Percentiles rank a stretch among this genome's conserved stretches.
Conservation (phyloP, 1,140 invertebrate genomes). For the Papilio machaon region DNA sequence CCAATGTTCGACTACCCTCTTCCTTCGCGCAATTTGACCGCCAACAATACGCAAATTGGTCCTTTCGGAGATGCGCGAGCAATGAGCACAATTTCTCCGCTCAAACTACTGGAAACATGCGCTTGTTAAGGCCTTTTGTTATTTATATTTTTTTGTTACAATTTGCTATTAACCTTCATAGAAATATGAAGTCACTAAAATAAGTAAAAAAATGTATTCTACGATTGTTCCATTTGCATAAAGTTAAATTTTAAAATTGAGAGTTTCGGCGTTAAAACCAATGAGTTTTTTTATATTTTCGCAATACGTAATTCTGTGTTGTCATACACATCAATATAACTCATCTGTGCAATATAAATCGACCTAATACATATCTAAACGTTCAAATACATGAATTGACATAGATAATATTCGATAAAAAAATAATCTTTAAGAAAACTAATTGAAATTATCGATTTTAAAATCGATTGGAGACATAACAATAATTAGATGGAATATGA, state of each 20-base stretch:
- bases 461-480: conserved; percentile 54
- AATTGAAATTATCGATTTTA: conserved; percentile 41
- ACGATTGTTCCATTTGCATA: too few species aligned
- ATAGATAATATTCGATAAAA: neutral
- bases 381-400: neutral
- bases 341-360: too few species aligned
- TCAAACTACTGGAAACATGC: conserved; percentile 66
- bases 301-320: too few species aligned
- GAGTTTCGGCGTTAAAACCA: too few species aligned
- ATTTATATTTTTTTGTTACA: conserved; percentile 45
- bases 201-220: too few species aligned
- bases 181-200: neutral
- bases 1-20: conserved; percentile 58
- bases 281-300: too few species aligned
- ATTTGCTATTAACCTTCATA: conserved; percentile 5
- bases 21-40: conserved; percentile 53
- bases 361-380: too few species aligned
- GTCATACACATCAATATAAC: too few species aligned
- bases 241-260: too few species aligned
- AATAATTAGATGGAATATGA: conserved; percentile 51
- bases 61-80: conserved; percentile 48
- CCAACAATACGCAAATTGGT: conserved; percentile 61
- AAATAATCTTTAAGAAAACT: neutral
- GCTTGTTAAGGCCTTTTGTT: conserved; percentile 57
- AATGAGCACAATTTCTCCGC: conserved; percentile 62